Percentiles rank a stretch among this genome's conserved stretches.
phyloP scores from a whole-genome alignment of 2,113 vertebrate genomes.

The Epinephelus cyanopodus region DNA sequence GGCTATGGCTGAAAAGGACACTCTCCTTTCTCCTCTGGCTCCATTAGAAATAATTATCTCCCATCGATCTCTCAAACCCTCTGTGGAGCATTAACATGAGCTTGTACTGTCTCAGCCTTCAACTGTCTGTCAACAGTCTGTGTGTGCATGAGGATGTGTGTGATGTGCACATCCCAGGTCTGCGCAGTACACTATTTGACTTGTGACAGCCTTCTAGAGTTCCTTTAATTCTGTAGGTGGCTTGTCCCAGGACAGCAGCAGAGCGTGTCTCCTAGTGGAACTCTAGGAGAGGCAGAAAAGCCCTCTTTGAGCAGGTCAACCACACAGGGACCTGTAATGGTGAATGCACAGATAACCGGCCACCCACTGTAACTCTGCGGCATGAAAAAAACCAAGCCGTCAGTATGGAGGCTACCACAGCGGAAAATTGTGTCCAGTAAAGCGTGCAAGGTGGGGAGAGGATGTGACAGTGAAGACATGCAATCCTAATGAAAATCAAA shows the following conservation, averaged over 20 bases:
- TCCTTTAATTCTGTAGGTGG: constrained; percentile 49
- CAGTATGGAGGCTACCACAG: constrained; percentile 71
- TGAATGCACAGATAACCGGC: constrained; percentile 74
- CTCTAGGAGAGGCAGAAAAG: constrained; percentile 53
- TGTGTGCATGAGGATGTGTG: constrained; percentile 3
- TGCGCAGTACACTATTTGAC: constrained; percentile 37
- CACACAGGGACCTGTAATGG: constrained; percentile 51
- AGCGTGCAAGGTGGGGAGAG: constrained; percentile 76
- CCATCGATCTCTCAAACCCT: constrained; percentile 58
- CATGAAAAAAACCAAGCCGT: constrained; percentile 71
- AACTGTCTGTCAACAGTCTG: constrained; percentile 48
- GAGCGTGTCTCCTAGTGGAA: constrained; percentile 51
- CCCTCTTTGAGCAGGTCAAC: constrained; percentile 66
- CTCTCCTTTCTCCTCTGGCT: constrained; percentile 47
- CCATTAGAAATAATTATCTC: constrained; percentile 78
- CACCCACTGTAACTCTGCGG: constrained; percentile 65
- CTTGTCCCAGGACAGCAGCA: constrained; percentile 38
- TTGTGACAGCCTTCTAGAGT: constrained; percentile 48
- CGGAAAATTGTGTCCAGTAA: constrained; percentile 84
- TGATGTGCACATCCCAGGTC: constrained; percentile 44
- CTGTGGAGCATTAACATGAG: constrained; percentile 48
- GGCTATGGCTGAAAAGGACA: constrained; percentile 43
- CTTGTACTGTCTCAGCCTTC: constrained; percentile 56
- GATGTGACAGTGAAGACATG: constrained; percentile 81
- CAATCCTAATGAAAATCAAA: constrained; percentile 85